Evolutionary conservation across 2,888 invertebrate species (phyloP).

Genomic region (Tipula unca): DNA sequence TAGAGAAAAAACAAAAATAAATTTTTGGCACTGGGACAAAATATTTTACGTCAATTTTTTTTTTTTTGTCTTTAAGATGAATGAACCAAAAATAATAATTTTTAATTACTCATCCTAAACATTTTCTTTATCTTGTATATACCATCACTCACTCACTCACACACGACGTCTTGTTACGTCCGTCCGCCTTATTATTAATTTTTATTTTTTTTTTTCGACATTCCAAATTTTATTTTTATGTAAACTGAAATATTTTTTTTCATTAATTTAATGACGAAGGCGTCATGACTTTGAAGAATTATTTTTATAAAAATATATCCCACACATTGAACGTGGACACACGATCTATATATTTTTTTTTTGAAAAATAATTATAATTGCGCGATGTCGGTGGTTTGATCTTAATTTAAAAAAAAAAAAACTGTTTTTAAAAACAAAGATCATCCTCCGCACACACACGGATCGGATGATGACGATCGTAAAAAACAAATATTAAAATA

Average conservation of each 20-base stretch:
- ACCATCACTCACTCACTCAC: neutral
- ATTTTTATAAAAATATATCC: neutral
- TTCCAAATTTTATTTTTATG: constrained; percentile 8
- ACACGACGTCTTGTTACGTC: neutral
- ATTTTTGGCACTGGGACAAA: constrained; percentile 20
- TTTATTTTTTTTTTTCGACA: neutral
- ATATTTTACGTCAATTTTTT: neutral
- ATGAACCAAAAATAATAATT: neutral
- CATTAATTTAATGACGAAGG: constrained; percentile 1
- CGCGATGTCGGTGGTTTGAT: constrained; percentile 4
- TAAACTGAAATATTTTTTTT: neutral
- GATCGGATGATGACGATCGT: constrained; percentile 8
- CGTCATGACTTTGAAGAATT: constrained; percentile 14
- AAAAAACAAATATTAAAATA: neutral
- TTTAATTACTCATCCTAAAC: neutral
- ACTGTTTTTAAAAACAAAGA: neutral
- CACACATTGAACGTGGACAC: neutral
- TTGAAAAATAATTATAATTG: neutral
- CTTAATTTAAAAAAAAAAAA: neutral
- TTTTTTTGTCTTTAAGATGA: neutral
- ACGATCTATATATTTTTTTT: neutral
- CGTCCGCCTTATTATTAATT: neutral
- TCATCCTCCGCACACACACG: neutral
- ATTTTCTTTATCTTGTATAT: neutral
- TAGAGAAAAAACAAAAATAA: constrained; percentile 26